These are phyloP conservation scores for Hemitrygon akajei DNA, from an alignment of 2,797 vertebrate genomes.

Conservation along the genomic window DNA sequence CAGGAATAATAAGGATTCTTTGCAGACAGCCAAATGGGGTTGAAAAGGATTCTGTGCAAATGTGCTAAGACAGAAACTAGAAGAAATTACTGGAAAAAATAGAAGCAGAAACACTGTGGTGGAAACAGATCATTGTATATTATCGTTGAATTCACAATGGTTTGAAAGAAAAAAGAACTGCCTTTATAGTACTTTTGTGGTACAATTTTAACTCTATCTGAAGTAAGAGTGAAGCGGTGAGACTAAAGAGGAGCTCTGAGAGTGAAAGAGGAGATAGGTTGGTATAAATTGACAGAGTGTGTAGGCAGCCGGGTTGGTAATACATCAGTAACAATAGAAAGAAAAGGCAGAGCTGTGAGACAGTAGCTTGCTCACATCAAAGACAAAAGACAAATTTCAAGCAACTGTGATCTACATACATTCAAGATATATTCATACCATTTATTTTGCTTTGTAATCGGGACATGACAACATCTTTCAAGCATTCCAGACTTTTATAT, in stretches of 20 bases:
- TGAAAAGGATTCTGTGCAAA: not conserved
- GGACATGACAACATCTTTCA: conserved; percentile 32
- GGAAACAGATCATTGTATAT: not conserved
- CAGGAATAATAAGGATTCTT: not conserved
- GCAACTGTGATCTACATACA: conserved; percentile 10
- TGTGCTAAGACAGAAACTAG: conserved; percentile 2
- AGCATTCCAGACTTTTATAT: conserved; percentile 25
- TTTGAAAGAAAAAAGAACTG: conserved; percentile 1
- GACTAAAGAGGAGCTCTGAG: not conserved
- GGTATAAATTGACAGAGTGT: conserved; percentile 3
- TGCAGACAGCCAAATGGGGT: not conserved
- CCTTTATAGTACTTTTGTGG: not conserved
- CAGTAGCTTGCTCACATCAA: conserved; percentile 5
- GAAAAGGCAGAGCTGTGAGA: not conserved
- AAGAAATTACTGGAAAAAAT: conserved; percentile 6
- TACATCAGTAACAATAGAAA: not conserved
- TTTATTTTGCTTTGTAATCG: conserved; percentile 29
- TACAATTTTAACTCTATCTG: not conserved
- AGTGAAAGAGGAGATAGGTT: not conserved
- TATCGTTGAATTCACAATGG: not conserved
- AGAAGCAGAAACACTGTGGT: not conserved
- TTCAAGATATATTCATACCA: conserved; percentile 21
- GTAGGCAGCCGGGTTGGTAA: not conserved
- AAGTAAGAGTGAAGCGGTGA: not conserved
- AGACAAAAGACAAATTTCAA: conserved; percentile 15